Evolutionary conservation across 2,888 invertebrate species (phyloP), one percentile per base, ranked within the genome.

Genomic region (Epiblema foenella): DNA sequence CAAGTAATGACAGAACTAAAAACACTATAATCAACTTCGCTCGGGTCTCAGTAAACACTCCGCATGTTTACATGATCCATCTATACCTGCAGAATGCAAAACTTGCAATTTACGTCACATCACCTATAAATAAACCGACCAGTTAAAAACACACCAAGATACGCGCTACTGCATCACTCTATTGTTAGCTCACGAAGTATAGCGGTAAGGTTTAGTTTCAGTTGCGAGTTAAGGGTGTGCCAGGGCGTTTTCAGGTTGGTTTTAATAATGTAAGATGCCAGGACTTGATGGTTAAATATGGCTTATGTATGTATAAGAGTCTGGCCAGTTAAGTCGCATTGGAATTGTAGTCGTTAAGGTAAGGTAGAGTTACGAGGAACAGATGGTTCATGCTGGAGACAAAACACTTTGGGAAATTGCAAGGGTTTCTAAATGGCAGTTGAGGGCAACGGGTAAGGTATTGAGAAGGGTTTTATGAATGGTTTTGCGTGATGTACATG

Each of bases 51-150:
- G 64, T 52, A 37, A 65, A 60, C 24, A 60, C 60, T 73, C 73
- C 15, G 11, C 59, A 56, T 69, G 65, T 72, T 69, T 67, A 57
- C 72, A 29, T 64, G 59, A 72, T 59, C 49, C 58, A 69, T 66
- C 68, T 68, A 57, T 67, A 69, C 57, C 46, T 69, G 57, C 69
- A 54, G 39, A 67, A 63, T 64, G 72, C 73, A 69, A 74, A 49
- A 76, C 77, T 75, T 79, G 79, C 80, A 77, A 76, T 78, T 77
- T 82, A 81, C 83, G 83, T 83, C 82, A 83, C 78, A 75, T 56
- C 59, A 69, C 71, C 80, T 82, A 84, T 81, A 83, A 83, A 85
- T 85, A 85, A 77, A 67, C 70, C 75, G 74, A 76, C 73, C 75
- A 58, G 7, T 64, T n/a, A 57, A 57, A 59, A 39, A 52, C 12